A percentile compares a stretch with the other conserved stretches of the same genome.
These are phyloP conservation scores for Phrynocephalus versicolor DNA, from an alignment of 2,113 vertebrate species.

Conservation along the genomic window DNA sequence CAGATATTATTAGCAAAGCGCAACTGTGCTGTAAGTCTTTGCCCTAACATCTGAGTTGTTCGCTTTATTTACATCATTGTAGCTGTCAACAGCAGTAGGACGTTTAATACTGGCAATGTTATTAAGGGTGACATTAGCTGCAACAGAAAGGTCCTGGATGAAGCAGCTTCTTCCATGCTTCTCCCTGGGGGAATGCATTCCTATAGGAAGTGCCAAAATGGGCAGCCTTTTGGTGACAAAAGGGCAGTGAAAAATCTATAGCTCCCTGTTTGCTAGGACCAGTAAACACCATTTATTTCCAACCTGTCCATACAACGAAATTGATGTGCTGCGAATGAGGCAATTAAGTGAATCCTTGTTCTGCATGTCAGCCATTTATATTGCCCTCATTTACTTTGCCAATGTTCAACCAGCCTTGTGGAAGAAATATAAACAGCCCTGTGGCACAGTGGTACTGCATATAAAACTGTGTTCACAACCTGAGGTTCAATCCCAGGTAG, in stretches of 20 bases:
- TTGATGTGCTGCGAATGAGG: background rate
- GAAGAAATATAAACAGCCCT: too few species aligned
- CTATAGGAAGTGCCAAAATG: background rate
- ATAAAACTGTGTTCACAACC: too few species aligned
- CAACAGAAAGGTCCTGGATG: constrained; percentile 6
- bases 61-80: constrained; percentile 66
- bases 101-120: constrained; percentile 33
- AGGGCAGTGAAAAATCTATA: rapidly evolving
- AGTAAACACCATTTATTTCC: background rate
- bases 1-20: constrained; percentile 58
- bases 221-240: background rate
- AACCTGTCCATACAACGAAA: background rate
- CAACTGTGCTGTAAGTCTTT: constrained; percentile 62
- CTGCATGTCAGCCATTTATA: background rate
- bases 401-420: background rate
- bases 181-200: background rate
- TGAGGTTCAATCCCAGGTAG: too few species aligned
- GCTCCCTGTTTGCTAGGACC: rapidly evolving
- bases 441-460: too few species aligned
- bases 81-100: constrained; percentile 57
- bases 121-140: constrained; percentile 53
- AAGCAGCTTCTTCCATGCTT: constrained; percentile 23
- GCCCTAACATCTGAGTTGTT: constrained; percentile 56
- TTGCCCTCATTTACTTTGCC: background rate
- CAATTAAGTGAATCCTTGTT: background rate